Base-by-base conservation (phyloP, 2,797 vertebrate species). In the Sciaenops ocellatus region DNA sequence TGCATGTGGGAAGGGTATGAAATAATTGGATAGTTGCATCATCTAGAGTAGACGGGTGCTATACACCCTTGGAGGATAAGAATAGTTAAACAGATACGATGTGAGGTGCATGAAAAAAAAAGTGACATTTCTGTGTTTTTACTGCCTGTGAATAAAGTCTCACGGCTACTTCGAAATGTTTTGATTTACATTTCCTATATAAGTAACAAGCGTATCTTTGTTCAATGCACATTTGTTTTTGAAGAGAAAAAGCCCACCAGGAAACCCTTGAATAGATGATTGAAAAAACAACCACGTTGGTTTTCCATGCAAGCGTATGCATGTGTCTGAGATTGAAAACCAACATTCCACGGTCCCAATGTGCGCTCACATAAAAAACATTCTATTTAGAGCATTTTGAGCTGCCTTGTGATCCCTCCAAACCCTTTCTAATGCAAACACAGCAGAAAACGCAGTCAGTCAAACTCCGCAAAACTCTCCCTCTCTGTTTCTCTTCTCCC, bases 281-380 rank as follows among this genome's bases (percentile, higher is more conserved):
- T 94, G 89, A 92, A 95, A 93, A 93, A 93, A 91, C 93, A 92
- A 93, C 90, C 89, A 84, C 80, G 85, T 89, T 91, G 90, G 93
- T 92, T 94, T 95, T 94, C 93, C 93, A 90, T 91, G 93, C 90
- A 65, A 93, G 93, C 90, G 80, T 85, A 86, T 90, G 92, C 92
- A 93, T 94, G 93, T 91, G 93, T 94, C 93, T 89, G 91, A 94
- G 93, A 94, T 94, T 93, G 92, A 94, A 93, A 95, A 94, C 93
- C 94, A 93, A 95, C 94, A 95, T 95, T 94, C 94, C 94, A 90
- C 50, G 89, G 92, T 94, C 91, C 92, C 92, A 84, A 93, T 89
- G 92, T 92, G 91, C 92, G 61, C 88, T 91, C 93, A 86, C 90
- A 92, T 93, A 93, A 94, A 92, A 92, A 90, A 89, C 83, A 87